A percentile compares a stretch with the other conserved stretches of the same genome.
Evolutionary conservation across 2,797 vertebrate genomes (phyloP).

Genomic region (Sciaenops ocellatus): DNA sequence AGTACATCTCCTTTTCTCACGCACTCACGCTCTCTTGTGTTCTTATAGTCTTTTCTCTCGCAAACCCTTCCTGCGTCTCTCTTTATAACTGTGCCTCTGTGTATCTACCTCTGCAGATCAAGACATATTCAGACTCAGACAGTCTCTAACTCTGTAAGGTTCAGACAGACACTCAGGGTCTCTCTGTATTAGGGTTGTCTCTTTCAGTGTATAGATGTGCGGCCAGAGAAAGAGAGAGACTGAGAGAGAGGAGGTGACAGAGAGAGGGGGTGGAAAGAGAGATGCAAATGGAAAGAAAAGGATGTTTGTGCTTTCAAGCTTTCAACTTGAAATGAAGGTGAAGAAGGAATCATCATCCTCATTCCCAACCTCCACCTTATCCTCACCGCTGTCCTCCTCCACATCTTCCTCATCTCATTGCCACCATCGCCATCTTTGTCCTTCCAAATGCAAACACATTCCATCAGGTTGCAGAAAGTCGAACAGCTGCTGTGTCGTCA

Average conservation of each 20-base stretch:
- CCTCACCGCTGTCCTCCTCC: conserved; percentile 27
- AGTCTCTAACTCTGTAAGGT: conserved; percentile 37
- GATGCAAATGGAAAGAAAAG: conserved; percentile 18
- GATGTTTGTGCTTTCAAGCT: conserved; percentile 27
- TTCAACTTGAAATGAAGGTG: conserved; percentile 12
- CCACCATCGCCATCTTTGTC: conserved; percentile 20
- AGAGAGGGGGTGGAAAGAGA: conserved; percentile 2
- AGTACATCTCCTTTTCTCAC: conserved; percentile 72
- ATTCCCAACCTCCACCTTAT: conserved; percentile 25
- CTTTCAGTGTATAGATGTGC: conserved; percentile 19
- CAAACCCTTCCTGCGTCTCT: conserved; percentile 40
- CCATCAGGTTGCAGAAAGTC: conserved; percentile 67
- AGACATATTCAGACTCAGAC: conserved; percentile 70
- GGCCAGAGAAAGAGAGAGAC: conserved; percentile 43
- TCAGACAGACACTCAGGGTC: conserved; percentile 65
- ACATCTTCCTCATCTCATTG: conserved; percentile 31
- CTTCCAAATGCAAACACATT: conserved; percentile 42
- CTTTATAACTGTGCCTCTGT: conserved; percentile 55
- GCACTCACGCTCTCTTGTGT: conserved; percentile 64
- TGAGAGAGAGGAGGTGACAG: conserved; percentile 23
- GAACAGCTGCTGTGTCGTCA: conserved; percentile 62
- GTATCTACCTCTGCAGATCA: conserved; percentile 62
- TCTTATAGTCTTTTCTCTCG: conserved; percentile 56
- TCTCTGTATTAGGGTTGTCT: conserved; percentile 46
- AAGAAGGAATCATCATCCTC: conserved; percentile 16